Evolutionary conservation across 1,140 invertebrate species (phyloP).

Genomic region (Globodera rostochiensis): DNA sequence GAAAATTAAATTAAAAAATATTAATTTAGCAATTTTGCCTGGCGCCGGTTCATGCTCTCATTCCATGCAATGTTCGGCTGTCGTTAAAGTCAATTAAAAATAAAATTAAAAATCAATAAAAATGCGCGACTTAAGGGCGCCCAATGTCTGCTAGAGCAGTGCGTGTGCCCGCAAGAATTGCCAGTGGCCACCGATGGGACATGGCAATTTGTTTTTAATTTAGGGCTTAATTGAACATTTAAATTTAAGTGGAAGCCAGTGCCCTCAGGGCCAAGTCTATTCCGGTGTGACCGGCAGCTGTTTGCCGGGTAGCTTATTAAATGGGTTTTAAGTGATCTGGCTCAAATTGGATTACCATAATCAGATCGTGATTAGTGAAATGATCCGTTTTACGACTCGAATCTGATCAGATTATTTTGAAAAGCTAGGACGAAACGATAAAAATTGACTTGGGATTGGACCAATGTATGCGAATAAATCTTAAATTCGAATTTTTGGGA

Average conservation of each 20-base stretch:
- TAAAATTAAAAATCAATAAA: not conserved
- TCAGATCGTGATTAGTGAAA: too few species aligned
- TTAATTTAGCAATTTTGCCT: constrained; percentile 56
- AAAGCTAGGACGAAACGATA: too few species aligned
- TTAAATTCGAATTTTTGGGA: not conserved
- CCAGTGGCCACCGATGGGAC: constrained; percentile 63
- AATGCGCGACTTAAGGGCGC: constrained; percentile 33
- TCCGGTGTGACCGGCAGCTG: constrained; percentile 61
- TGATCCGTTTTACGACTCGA: too few species aligned
- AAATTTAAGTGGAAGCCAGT: constrained; percentile 44
- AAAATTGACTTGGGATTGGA: not conserved
- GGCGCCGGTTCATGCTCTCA: constrained; percentile 58
- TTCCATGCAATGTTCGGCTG: constrained; percentile 63
- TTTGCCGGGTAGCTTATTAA: constrained; percentile 52
- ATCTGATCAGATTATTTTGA: too few species aligned
- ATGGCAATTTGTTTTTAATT: constrained; percentile 29
- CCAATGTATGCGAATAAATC: not conserved
- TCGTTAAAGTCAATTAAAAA: constrained; percentile 31
- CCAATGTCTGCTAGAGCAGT: constrained; percentile 55
- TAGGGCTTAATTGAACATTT: not conserved
- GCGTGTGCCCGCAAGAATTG: constrained; percentile 53
- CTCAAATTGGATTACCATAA: too few species aligned
- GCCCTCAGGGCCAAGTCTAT: constrained; percentile 48
- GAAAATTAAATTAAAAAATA: not conserved
- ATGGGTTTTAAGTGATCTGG: too few species aligned